These are phyloP conservation scores for Mellivora capensis DNA, from an alignment of 2,113 vertebrate species.

Conservation along the genomic window DNA sequence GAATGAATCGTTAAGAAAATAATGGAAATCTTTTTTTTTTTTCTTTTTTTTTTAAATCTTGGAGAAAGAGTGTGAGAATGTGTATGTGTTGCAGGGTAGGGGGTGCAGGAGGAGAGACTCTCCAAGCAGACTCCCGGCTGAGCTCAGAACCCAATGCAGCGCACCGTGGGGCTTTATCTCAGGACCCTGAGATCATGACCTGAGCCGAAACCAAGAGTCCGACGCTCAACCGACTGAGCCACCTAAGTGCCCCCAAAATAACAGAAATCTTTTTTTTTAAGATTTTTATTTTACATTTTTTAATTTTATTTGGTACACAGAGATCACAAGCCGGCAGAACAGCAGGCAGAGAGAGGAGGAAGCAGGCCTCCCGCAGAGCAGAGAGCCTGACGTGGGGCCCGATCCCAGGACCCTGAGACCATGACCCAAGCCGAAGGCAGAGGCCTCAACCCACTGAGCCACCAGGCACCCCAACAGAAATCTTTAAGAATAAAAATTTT, in stretches of 20 bases:
- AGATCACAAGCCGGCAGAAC: too few relatives aligned
- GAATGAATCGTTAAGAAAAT: constrained; percentile 4
- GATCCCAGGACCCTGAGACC: too few relatives aligned
- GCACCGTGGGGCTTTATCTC: not conserved
- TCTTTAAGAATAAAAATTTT: not conserved
- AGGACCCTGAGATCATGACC: not conserved
- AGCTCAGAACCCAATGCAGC: not conserved
- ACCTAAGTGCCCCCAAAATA: not conserved
- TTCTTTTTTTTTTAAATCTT: not conserved
- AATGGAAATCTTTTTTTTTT: not conserved
- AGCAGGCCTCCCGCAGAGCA: too few relatives aligned
- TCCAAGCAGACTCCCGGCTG: not conserved
- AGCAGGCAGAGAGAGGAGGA: too few relatives aligned
- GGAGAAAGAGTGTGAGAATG: not conserved
- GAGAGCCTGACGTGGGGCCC: too few relatives aligned
- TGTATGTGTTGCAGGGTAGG: not conserved
- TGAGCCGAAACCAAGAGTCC: not conserved
- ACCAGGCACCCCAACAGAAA: not conserved
- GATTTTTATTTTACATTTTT: too few relatives aligned
- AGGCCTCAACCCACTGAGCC: not conserved
- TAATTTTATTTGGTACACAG: too few relatives aligned
- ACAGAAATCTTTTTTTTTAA: not conserved
- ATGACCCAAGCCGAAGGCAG: too few relatives aligned
- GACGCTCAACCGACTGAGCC: not conserved
- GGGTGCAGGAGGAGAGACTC: not conserved